A percentile compares a stretch with the other conserved stretches of the same genome.
These are phyloP conservation scores for Brenthis hecate DNA, from an alignment of 2,888 invertebrate species.

Conservation along the genomic window DNA sequence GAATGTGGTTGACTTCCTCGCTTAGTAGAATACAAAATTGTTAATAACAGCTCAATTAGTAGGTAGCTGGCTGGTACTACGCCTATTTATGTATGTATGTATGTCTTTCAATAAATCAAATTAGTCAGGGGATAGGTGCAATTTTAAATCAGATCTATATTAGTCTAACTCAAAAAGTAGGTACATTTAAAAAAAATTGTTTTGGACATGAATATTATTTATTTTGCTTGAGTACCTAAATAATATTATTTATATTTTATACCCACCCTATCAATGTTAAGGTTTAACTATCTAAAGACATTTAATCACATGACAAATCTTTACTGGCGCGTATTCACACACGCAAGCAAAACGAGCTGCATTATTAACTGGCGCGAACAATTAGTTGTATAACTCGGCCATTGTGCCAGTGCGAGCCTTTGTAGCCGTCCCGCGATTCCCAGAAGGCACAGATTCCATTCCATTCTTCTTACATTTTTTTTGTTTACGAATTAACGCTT, in stretches of 20 bases:
- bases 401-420: conserved; percentile 63
- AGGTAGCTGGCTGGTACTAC: background rate
- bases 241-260: too few species aligned
- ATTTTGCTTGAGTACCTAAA: too few species aligned
- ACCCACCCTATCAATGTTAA: too few species aligned
- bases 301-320: conserved; percentile 18
- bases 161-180: too few species aligned
- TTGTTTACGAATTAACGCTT: conserved; percentile 70
- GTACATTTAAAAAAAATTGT: too few species aligned
- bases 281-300: too few species aligned
- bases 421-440: conserved; percentile 61
- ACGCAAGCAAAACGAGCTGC: conserved; percentile 62
- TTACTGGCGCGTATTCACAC: conserved; percentile 18
- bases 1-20: conserved; percentile 7
- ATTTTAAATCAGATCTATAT: too few species aligned
- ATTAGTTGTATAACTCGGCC: conserved; percentile 75
- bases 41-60: background rate
- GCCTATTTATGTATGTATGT: too few species aligned
- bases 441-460: conserved; percentile 69
- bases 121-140: too few species aligned
- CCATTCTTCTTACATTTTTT: conserved; percentile 52
- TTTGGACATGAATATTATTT: too few species aligned
- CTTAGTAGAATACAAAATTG: conserved; percentile 5
- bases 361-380: conserved; percentile 67
- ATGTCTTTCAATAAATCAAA: too few species aligned